Evolutionary conservation across 1,140 invertebrate species (phyloP).

Genomic region (Tetraneura akinire): DNA sequence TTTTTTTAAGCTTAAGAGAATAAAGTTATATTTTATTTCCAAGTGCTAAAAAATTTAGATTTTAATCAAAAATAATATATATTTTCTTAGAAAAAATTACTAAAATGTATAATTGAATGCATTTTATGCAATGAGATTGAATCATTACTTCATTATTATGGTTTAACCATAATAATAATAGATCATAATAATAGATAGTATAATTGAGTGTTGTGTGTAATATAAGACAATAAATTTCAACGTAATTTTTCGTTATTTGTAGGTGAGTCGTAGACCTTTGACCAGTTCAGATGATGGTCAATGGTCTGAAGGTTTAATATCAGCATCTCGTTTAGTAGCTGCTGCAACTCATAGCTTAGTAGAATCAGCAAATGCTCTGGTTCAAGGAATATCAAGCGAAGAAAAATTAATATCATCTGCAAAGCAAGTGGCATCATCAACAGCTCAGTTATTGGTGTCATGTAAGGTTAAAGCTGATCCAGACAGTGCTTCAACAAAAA

Average conservation of each 20-base stretch:
- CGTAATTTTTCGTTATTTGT: background rate
- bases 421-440: conserved; percentile 95
- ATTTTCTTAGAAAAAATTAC: too few species aligned
- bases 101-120: too few species aligned
- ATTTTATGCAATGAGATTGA: too few species aligned
- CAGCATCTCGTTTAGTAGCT: conserved; percentile 91
- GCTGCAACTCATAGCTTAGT: conserved; percentile 96
- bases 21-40: too few species aligned
- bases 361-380: conserved; percentile 94
- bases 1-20: too few species aligned
- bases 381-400: conserved; percentile 91
- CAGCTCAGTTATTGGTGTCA: conserved; percentile 94
- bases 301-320: conserved; percentile 97
- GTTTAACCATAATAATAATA: too few species aligned
- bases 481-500: conserved; percentile 86
- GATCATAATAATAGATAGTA: too few species aligned
- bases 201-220: too few species aligned
- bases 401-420: conserved; percentile 96
- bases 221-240: background rate
- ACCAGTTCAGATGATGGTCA: conserved; percentile 93
- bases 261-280: conserved; percentile 76
- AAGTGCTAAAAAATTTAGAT: too few species aligned
- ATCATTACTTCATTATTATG: too few species aligned
- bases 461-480: conserved; percentile 98
- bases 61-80: too few species aligned